Base-by-base conservation (phyloP, 2,888 invertebrate genomes). In the Tuberolachnus salignus region DNA sequence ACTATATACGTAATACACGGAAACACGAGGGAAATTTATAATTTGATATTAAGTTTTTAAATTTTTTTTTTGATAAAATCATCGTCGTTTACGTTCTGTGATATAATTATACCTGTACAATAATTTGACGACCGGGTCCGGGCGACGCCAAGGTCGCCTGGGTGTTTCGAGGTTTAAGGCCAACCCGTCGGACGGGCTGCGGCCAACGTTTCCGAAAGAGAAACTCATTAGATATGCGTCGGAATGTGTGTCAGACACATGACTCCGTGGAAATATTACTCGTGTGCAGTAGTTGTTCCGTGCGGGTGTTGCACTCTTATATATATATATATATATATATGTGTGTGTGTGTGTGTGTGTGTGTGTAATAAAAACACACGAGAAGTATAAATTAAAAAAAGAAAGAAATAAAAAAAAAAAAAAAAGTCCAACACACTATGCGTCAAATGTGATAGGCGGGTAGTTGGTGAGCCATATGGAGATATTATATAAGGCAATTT, bases 241-340 rank as follows among this genome's bases (percentile, higher is more conserved):
- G 46, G 73, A 80, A 72, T 80, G 80, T 80, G 55, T 80, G 72
- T 80, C 72, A 73, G 59, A 42, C 55, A 16, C 53, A 57, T 61
- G 69, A 44, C 53, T 69, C 16, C 13, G 19, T 64, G 44, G 21
- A 21, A 64, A 21, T 57, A 44, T 46, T n/a, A 51, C n/a, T 55
- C 2, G 21, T 21, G 4, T 57, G n/a, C 2, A 13, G 42, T 51
- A 51, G 59, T 23, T 26, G 49, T 49, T 64, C 44, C 9, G 21
- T 34, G 61, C 14, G 26, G 1, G n/a, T 49, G 2, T 67, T 3
- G 19, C 26, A 26, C 21, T 19, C 34, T 10, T 26, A 67, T 26
- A 26, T 23, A 4, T 23, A 26, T 14, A 16, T 8, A 21, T 21
- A 46, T 42, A n/a, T 49, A 23, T 23, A 13, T 26, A 67, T 66